These are phyloP conservation scores for Anoplolepis gracilipes DNA, from an alignment of 1,140 invertebrate genomes.

Conservation along the genomic window DNA sequence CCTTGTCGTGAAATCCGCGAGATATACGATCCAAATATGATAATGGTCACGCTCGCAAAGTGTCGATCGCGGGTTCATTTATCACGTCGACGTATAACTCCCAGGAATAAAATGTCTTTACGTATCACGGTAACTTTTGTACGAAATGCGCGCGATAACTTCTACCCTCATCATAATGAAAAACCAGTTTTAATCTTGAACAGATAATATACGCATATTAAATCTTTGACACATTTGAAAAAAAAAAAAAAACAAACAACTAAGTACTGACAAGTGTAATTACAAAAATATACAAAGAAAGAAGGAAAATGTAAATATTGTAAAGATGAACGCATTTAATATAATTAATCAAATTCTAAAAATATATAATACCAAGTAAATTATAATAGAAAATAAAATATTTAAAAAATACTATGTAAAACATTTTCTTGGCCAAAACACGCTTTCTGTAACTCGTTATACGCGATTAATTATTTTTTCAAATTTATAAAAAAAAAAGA, in stretches of 20 bases:
- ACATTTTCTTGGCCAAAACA: background rate
- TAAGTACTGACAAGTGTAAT: background rate
- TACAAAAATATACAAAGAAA: background rate
- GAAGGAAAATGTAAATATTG: no score
- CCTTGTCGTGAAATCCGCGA: conserved; percentile 59
- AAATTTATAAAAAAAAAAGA: no score
- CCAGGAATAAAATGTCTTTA: conserved; percentile 47
- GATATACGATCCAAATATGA: conserved; percentile 70
- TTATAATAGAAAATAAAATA: no score
- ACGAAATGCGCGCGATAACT: conserved; percentile 54
- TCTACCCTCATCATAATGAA: conserved; percentile 33
- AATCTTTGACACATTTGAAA: background rate
- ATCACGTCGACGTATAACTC: conserved; percentile 54
- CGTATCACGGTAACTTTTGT: conserved; percentile 40
- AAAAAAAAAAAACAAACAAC: background rate
- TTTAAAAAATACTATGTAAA: no score
- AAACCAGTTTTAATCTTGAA: conserved; percentile 25
- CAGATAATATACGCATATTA: conserved; percentile 34
- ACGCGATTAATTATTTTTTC: background rate
- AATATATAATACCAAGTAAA: no score
- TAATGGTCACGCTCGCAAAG: conserved; percentile 55
- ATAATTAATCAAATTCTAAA: no score
- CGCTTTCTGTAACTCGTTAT: background rate
- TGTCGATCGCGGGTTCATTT: conserved; percentile 69
- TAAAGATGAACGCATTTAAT: no score